Base-by-base conservation (phyloP, 1,140 invertebrate species). In the Solenopsis invicta region DNA sequence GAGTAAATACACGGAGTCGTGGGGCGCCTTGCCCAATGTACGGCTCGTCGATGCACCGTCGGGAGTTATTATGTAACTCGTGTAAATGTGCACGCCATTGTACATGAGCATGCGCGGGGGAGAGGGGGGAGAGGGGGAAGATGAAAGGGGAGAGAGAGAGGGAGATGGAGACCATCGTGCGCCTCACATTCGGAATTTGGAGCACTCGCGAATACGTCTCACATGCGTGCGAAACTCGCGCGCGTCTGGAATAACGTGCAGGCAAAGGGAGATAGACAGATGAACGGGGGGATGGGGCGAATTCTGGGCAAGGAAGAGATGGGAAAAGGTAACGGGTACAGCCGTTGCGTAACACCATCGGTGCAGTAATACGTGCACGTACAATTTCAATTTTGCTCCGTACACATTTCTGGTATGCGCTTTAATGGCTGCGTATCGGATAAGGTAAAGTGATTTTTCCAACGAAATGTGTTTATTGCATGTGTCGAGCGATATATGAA, bases 51-150 rank as follows among this genome's bases (percentile, higher is more conserved):
- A 90, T 90, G 85, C 61, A 90, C 89, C 87, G 72, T 77, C 67
- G 78, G 71, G 86, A 90, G 66, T 91, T 90, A 90, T 91, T 88
- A 90, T 82, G 77, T 84, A 86, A 78, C 85, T 81, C 75, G 72
- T 78, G 72, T 48, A 88, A 78, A 75, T 72, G 81, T 64, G 75
- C 67, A 64, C 50, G 50, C 80, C 12, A 16, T 54, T 76, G 52
- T 56, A 45, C 66, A 45, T 76, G 24, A 64, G 13, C 34, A 4
- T n/a, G 34, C 56, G 24, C 29, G 29, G n/a, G n/a, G 8, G 13
- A 8, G 13, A 41, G 48, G 8, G 29, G 18, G 41, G 29, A 12
- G 41, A 9, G 29, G 18, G 29, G 13, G 50, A 37, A 37, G 34
- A 1, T 29, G 41, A 41, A 41, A 4, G n/a, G n/a, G 18, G 5